Evolutionary conservation across 2,797 vertebrate species (phyloP).

Genomic region (Sitta carolinensis): DNA sequence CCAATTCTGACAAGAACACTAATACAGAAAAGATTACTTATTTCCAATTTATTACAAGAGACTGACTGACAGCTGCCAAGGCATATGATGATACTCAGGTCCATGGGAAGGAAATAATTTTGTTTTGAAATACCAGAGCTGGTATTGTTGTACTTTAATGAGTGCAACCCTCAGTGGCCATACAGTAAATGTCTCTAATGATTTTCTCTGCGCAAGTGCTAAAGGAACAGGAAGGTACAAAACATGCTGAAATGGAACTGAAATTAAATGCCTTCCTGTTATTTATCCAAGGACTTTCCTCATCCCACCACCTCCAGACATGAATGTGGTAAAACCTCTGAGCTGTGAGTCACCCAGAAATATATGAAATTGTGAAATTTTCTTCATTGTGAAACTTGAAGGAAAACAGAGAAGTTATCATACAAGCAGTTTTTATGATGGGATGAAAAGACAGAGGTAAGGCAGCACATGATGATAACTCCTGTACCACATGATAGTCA

Average conservation of each 20-base stretch:
- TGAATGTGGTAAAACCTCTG: slow-evolving; percentile 4
- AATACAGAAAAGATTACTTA: background rate
- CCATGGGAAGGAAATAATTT: background rate
- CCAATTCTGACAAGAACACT: background rate
- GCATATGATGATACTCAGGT: background rate
- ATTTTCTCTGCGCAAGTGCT: background rate
- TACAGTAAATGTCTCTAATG: background rate
- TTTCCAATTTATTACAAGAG: background rate
- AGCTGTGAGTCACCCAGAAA: background rate
- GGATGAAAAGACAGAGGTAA: background rate
- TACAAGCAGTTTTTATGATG: background rate
- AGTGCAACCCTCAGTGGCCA: background rate
- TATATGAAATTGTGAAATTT: too few species aligned
- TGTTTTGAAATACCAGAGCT: background rate
- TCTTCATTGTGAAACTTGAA: background rate
- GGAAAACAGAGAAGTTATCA: slow-evolving; percentile 12
- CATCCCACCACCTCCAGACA: slow-evolving; percentile 40
- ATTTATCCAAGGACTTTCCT: slow-evolving; percentile 15
- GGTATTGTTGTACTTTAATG: background rate
- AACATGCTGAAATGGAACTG: background rate
- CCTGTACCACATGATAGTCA: background rate
- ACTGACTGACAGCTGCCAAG: background rate
- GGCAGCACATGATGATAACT: background rate
- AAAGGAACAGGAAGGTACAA: background rate
- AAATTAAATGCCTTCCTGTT: slow-evolving; percentile 15